Evolutionary conservation across 2,888 invertebrate genomes (phyloP).

Genomic region (Melanostoma mellinum): DNA sequence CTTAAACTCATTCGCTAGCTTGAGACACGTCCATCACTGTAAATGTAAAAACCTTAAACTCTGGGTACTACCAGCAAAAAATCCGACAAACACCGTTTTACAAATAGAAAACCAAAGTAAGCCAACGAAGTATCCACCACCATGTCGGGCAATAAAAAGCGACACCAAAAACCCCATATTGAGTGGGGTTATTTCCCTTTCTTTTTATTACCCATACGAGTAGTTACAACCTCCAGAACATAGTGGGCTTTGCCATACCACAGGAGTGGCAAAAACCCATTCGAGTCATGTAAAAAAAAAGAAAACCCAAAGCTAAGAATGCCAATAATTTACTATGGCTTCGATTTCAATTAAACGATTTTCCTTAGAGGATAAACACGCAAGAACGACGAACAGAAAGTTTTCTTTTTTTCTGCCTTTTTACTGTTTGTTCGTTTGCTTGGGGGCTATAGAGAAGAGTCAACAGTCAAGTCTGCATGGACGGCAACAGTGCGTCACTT

Average conservation of each 20-base stretch:
- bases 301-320: slow-evolving; percentile 47
- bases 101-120: slow-evolving; percentile 13
- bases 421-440: neutral
- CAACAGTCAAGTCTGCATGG: slow-evolving; percentile 15
- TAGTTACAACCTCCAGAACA: neutral
- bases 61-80: too few relatives aligned
- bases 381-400: slow-evolving; percentile 30
- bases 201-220: neutral
- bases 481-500: slow-evolving; percentile 36
- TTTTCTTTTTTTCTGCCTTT: slow-evolving; percentile 3
- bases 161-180: slow-evolving; percentile 23
- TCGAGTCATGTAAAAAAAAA: slow-evolving; percentile 17
- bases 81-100: too few relatives aligned
- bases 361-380: slow-evolving; percentile 59
- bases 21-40: too few relatives aligned
- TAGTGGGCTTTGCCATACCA: slow-evolving; percentile 17
- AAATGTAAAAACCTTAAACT: too few relatives aligned
- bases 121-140: slow-evolving; percentile 56
- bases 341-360: slow-evolving; percentile 70
- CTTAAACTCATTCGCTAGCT: too few relatives aligned
- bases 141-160: slow-evolving; percentile 63
- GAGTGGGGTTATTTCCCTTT: slow-evolving; percentile 28
- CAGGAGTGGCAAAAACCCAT: slow-evolving; percentile 54
- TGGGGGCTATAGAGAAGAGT: slow-evolving; percentile 7
- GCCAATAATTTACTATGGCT: slow-evolving; percentile 69